These are phyloP conservation scores for Hyles lineata DNA, from an alignment of 2,888 invertebrate genomes.

Conservation along the genomic window DNA sequence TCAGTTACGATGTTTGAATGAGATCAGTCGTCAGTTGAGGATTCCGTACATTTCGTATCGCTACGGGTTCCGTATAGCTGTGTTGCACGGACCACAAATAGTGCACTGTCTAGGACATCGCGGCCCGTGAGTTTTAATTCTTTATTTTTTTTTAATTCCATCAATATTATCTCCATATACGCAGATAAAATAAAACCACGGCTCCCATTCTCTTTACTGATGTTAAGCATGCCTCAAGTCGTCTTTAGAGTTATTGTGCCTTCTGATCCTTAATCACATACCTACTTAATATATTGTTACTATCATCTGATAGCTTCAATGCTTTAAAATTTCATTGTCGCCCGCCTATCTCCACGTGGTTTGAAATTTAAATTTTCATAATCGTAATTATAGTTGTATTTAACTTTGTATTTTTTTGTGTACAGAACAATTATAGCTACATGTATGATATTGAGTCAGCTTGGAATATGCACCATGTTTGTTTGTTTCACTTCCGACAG, in stretches of 20 bases:
- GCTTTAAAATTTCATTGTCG: no score
- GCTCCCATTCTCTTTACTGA: no score
- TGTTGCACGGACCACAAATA: conserved; percentile 59
- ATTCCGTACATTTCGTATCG: conserved; percentile 65
- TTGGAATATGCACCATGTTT: conserved; percentile 66
- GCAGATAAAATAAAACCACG: no score
- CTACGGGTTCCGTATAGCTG: conserved; percentile 66
- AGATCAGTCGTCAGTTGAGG: conserved; percentile 59
- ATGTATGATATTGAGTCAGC: conserved; percentile 66
- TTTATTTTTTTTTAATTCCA: no score
- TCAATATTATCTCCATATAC: no score
- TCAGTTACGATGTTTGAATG: conserved; percentile 60
- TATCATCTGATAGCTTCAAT: no score
- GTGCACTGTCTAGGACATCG: conserved; percentile 47
- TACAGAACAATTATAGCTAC: conserved; percentile 59
- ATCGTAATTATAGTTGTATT: neutral
- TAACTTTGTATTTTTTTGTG: neutral
- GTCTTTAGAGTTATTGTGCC: no score
- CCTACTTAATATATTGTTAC: no score
- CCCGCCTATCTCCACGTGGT: no score
- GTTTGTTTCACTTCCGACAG: conserved; percentile 65
- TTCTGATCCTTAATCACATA: no score
- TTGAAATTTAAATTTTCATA: neutral
- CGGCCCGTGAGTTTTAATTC: conserved; percentile 60
- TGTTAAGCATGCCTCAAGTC: no score